Conservation (phyloP, 2,113 vertebrate species). For the Ochotona princeps region DNA sequence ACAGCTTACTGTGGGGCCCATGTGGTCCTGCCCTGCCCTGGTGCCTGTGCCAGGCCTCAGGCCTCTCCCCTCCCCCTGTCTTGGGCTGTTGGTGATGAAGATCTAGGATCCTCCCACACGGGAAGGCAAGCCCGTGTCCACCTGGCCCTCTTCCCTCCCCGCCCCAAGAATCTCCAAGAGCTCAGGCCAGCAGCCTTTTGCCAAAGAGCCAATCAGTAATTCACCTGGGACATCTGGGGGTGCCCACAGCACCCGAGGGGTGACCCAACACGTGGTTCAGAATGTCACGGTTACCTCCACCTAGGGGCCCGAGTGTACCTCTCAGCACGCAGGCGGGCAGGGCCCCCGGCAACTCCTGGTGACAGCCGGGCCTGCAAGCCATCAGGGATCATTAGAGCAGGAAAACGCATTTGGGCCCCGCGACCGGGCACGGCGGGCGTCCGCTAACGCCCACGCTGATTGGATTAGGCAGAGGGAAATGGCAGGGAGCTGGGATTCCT, state of each 20-base stretch:
- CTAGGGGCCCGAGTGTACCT: too few relatives aligned
- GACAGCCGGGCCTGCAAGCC: constrained; percentile 55
- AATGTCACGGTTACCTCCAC: too few relatives aligned
- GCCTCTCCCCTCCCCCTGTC: too few relatives aligned
- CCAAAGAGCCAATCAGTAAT: neutral
- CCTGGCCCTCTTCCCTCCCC: too few relatives aligned
- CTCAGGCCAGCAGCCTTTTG: too few relatives aligned
- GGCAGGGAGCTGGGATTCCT: neutral
- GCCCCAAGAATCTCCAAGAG: too few relatives aligned
- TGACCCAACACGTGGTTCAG: neutral
- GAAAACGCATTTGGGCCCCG: neutral
- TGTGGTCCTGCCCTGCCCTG: neutral
- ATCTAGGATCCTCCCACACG: too few relatives aligned
- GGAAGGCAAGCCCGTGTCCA: neutral
- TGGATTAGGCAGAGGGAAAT: constrained; percentile 59
- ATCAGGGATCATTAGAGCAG: constrained; percentile 62
- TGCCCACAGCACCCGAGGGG: neutral
- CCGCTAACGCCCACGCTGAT: constrained; percentile 63
- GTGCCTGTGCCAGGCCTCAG: neutral
- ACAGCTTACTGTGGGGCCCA: too few relatives aligned
- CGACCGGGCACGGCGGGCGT: accelerated
- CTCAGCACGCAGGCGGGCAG: neutral
- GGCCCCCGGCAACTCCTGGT: neutral
- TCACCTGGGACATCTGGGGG: neutral
- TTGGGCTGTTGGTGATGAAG: too few relatives aligned